Percentiles rank a stretch among this genome's conserved stretches.
Conservation (phyloP, 2,888 invertebrate species). For the Neocrepidodera transversa region DNA sequence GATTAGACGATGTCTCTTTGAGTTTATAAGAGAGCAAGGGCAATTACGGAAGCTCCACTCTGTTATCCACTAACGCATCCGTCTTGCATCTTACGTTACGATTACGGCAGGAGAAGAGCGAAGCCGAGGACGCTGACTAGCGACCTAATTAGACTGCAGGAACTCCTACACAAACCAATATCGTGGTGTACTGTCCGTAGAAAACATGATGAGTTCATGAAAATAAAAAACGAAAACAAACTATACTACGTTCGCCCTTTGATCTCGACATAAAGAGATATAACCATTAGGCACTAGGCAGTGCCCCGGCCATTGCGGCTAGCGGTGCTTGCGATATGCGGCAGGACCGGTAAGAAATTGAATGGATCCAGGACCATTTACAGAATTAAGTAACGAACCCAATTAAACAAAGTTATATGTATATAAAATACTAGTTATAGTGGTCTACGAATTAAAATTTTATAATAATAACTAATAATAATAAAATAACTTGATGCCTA, state of each 20-base stretch:
- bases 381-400: too few relatives aligned
- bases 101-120: constrained; percentile 44
- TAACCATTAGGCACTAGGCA: constrained; percentile 59
- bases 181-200: constrained; percentile 46
- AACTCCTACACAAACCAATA: constrained; percentile 52
- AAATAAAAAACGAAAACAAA: constrained; percentile 51
- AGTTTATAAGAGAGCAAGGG: constrained; percentile 26
- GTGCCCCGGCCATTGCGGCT: constrained; percentile 50
- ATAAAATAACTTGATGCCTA: too few relatives aligned
- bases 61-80: constrained; percentile 42
- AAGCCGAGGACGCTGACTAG: constrained; percentile 24
- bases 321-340: constrained; percentile 45
- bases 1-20: constrained; percentile 28
- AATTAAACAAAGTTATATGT: too few relatives aligned
- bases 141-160: constrained; percentile 52
- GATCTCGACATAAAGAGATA: constrained; percentile 48
- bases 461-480: too few relatives aligned
- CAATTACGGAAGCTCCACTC: constrained; percentile 44
- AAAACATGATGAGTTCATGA: constrained; percentile 56
- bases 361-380: too few relatives aligned
- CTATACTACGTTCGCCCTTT: constrained; percentile 45
- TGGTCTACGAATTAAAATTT: too few relatives aligned
- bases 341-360: constrained; percentile 28
- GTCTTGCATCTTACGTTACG: constrained; percentile 39
- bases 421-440: too few relatives aligned